Base-by-base conservation (phyloP, 2,113 vertebrate genomes). In the Xyrauchen texanus region DNA sequence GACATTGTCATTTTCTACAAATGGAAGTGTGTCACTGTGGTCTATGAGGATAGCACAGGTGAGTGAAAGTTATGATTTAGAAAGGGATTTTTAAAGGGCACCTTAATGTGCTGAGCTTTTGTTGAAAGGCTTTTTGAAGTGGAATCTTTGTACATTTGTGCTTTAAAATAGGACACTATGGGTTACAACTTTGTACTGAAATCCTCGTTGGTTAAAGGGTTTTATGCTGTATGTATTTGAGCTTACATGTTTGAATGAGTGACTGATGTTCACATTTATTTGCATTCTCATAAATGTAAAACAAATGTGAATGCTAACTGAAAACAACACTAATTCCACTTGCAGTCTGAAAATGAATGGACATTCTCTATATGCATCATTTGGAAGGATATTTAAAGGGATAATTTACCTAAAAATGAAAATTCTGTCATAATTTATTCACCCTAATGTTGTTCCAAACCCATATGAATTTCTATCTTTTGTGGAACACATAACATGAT, bases 1-100 rank as follows among this genome's bases (percentile, higher is more conserved):
- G 97, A 99, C 70, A 91, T 99, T 11, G 97, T 99, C 70, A 94
- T 95, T 0, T 95, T 97, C 86, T 97, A 95, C 89, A 97, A 95
- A 82, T 99, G 98, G 98, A 96, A 93, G 71, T 93, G 94, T 0
- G 88, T 98, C 42, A 99, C 98, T 0, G 95, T 99, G 80, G 95
- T 98, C 2, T 99, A 99, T 7, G 96, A 99, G 90, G 98, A 99
- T 89, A 98, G 97, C 89, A 96, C 96, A 80, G 96, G 98, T 97
- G 88, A 73, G 89, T 34, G 7, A 34, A 10, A 34, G 7, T 7
- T 10, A 7, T 42, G 21, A 5, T 21, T 21, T n/a, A 16, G 42
- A 71, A 58, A 71, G 7, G 15, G 10, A 10, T 12, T 58, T 70
- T 55, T 21, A 8, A 10, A 63, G 49, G 53, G 3, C 8, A 21